Percentiles rank a stretch among this genome's conserved stretches.
Evolutionary conservation across 2,888 invertebrate species (phyloP).

Genomic region (Chouioia cunea): DNA sequence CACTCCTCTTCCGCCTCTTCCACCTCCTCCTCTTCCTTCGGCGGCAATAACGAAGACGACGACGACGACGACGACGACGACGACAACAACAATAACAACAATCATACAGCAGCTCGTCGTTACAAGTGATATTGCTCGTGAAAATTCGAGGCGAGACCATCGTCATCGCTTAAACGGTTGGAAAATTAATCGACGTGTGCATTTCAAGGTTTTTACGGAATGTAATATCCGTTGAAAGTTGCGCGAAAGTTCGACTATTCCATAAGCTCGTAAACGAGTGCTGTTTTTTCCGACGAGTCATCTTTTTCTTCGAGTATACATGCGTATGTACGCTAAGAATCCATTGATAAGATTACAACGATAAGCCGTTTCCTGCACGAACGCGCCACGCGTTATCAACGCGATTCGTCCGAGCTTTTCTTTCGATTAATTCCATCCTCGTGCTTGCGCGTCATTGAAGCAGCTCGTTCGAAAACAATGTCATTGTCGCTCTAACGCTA

Average conservation of each 20-base stretch:
- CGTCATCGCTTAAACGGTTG: neutral
- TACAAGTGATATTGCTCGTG: slow-evolving; percentile 3
- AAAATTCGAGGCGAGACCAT: neutral
- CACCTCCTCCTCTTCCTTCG: neutral
- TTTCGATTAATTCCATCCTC: neutral
- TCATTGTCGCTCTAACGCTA: slow-evolving; percentile 25
- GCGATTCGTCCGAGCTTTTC: neutral
- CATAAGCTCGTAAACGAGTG: neutral
- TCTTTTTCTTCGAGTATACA: neutral
- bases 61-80: no score
- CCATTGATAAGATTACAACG: slow-evolving; percentile 19
- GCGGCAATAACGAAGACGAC: no score
- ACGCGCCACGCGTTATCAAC: neutral
- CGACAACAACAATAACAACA: no score
- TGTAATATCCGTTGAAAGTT: no score
- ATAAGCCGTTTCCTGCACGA: slow-evolving; percentile 1
- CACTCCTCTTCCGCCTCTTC: neutral
- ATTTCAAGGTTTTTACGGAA: no score
- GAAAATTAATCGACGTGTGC: no score
- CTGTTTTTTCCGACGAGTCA: neutral
- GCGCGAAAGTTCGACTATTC: neutral
- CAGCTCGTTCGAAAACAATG: slow-evolving; percentile 33
- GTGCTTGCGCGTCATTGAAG: no score
- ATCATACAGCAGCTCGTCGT: neutral
- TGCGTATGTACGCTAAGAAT: no score